phyloP scores from a whole-genome alignment of 2,113 vertebrate species.

The Aepyceros melampus region DNA sequence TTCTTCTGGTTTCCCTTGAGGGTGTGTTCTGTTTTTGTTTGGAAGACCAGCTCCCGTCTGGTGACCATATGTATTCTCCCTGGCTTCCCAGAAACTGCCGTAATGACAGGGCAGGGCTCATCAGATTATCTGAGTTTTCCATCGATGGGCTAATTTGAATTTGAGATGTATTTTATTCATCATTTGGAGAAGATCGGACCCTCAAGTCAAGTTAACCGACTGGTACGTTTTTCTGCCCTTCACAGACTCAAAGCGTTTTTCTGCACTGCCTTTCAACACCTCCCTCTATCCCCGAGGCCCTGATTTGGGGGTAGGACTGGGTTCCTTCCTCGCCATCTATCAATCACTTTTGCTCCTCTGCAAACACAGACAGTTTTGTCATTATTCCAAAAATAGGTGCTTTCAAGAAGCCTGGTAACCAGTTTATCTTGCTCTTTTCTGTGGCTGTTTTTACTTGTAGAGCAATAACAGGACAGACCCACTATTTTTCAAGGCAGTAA shows the following conservation, averaged over 20 bases:
- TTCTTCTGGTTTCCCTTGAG: not conserved
- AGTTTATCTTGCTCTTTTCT: constrained; percentile 67
- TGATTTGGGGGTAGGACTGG: constrained; percentile 33
- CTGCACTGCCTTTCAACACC: constrained; percentile 4
- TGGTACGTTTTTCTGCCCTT: not conserved
- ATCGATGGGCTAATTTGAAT: not conserved
- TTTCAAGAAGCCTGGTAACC: constrained; percentile 69
- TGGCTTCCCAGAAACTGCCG: not conserved
- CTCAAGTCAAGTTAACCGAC: not conserved
- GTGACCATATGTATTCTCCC: constrained; percentile 48
- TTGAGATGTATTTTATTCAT: not conserved
- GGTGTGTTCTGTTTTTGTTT: constrained; percentile 59
- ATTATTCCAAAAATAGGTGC: constrained; percentile 79
- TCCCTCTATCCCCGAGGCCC: not conserved
- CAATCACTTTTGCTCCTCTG: constrained; percentile 75
- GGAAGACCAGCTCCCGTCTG: constrained; percentile 49
- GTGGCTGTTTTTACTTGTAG: constrained; percentile 62
- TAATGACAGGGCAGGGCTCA: not conserved
- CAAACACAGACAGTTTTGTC: constrained; percentile 82
- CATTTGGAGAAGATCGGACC: not conserved
- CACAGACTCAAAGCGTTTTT: not conserved
- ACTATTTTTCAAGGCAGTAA: constrained; percentile 61
- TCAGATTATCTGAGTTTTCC: not conserved
- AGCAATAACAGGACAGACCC: constrained; percentile 63
- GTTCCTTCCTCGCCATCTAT: constrained; percentile 63